Base-by-base conservation (phyloP, 1,140 invertebrate species). In the Megalonaias nervosa region DNA sequence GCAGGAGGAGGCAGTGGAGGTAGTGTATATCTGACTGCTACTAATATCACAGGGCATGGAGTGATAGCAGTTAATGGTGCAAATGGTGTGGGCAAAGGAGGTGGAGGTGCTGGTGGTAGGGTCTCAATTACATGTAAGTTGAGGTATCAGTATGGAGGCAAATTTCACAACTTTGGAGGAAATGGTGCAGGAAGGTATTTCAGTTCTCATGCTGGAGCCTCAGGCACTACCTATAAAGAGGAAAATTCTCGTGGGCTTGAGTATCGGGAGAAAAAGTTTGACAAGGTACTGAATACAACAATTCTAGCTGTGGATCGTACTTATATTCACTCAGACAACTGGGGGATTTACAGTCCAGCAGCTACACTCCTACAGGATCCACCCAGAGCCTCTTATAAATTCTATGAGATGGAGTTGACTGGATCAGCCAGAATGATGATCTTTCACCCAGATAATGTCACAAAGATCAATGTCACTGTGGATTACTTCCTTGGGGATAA, bases 31-130 rank as follows among this genome's bases (percentile, higher is more conserved):
- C 84, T 87, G 59, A 67, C 78, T 58, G 73, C 85, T 1, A 84
- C 82, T n/a, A 87, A 87, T 70, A 86, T 87, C 26, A 84, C 85
- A 15, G 86, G 86, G 48, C 86, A 87, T 67, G 86, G 86, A 21
- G 69, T 79, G 15, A 83, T 87, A 56, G 72, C 78, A 67, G 85
- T 87, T 55, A 79, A 70, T 70, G 86, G 86, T 64, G 86, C 85
- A 56, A 72, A 83, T 60, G 86, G 84, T 70, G 67, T 76, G 55
- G 82, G 81, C 60, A 74, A 60, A 21, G 86, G 86, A 55, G 82
- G 84, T 73, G 86, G 86, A 71, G 86, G 86, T 1, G 75, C 86
- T 62, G 86, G 86, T 65, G 86, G 86, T n/a, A 77, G 86, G 26
- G 72, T 86, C 11, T 84, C 74, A 55, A 75, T 87, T 21, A 84